phyloP scores from a whole-genome alignment of 2,888 invertebrate genomes.

The Drosophila meridiana region DNA sequence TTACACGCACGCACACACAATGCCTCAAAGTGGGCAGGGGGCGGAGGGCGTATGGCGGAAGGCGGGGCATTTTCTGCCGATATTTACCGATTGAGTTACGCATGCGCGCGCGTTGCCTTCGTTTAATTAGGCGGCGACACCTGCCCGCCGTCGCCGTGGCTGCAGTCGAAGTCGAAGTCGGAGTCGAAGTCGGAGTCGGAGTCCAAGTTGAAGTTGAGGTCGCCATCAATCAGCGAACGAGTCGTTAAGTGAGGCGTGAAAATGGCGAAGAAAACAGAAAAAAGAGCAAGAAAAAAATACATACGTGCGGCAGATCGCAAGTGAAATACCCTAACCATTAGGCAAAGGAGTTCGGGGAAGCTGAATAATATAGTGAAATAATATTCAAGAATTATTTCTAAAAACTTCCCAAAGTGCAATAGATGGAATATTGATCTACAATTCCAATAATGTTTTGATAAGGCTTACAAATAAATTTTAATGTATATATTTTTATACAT shows the following conservation, averaged over 20 bases:
- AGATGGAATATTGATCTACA: too few relatives aligned
- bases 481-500: not conserved
- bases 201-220: slow-evolving; percentile 58
- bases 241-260: slow-evolving; percentile 74
- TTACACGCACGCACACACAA: slow-evolving; percentile 53
- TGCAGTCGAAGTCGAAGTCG: slow-evolving; percentile 16
- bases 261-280: slow-evolving; percentile 61
- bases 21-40: slow-evolving; percentile 22
- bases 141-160: slow-evolving; percentile 27
- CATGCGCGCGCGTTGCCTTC: slow-evolving; percentile 79
- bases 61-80: slow-evolving; percentile 29
- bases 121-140: slow-evolving; percentile 75
- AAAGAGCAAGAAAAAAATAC: slow-evolving; percentile 7
- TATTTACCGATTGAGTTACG: slow-evolving; percentile 70
- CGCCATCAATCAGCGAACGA: slow-evolving; percentile 76
- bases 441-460: not conserved
- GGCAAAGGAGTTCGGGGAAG: not conserved
- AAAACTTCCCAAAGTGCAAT: too few relatives aligned
- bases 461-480: not conserved
- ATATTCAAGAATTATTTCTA: too few relatives aligned
- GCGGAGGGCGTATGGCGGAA: slow-evolving; percentile 21
- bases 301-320: not conserved
- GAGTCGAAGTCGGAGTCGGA: slow-evolving; percentile 19
- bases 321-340: not conserved
- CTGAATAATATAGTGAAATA: too few relatives aligned